These are phyloP conservation scores for Rhynchophorus ferrugineus DNA, from an alignment of 1,140 invertebrate species.

Conservation along the genomic window DNA sequence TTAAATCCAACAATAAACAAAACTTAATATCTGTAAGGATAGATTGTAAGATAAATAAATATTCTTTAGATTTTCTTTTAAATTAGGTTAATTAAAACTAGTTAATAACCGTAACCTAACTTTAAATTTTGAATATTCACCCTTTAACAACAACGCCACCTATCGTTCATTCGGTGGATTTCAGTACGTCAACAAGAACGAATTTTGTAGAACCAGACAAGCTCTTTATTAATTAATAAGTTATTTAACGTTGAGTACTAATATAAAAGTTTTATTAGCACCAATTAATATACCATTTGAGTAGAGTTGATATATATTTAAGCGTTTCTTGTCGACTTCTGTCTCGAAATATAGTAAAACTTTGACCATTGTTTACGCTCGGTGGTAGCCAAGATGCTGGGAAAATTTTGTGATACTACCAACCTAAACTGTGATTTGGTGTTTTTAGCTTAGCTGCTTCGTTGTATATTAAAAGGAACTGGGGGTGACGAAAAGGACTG, in stretches of 20 bases:
- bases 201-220: background rate
- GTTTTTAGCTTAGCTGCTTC: slow-evolving; percentile 28
- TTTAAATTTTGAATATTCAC: no score
- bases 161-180: no score
- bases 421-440: slow-evolving; percentile 36
- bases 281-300: slow-evolving; percentile 3
- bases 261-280: slow-evolving; percentile 7
- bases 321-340: slow-evolving; percentile 15
- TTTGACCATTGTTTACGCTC: slow-evolving; percentile 34
- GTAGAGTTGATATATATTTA: slow-evolving; percentile 5
- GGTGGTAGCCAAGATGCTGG: slow-evolving; percentile 42
- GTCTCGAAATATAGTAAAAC: slow-evolving; percentile 6
- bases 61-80: no score
- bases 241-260: slow-evolving; percentile 3
- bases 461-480: no score
- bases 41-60: no score
- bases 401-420: slow-evolving; percentile 42
- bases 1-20: no score
- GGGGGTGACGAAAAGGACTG: slow-evolving; percentile 35
- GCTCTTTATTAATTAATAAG: slow-evolving; percentile 7
- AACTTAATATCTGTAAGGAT: no score
- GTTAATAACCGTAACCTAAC: no score
- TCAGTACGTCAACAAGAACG: no score
- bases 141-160: no score
- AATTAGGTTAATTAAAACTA: no score